phyloP scores from a whole-genome alignment of 2,888 invertebrate species.

The Melanchra persicariae region DNA sequence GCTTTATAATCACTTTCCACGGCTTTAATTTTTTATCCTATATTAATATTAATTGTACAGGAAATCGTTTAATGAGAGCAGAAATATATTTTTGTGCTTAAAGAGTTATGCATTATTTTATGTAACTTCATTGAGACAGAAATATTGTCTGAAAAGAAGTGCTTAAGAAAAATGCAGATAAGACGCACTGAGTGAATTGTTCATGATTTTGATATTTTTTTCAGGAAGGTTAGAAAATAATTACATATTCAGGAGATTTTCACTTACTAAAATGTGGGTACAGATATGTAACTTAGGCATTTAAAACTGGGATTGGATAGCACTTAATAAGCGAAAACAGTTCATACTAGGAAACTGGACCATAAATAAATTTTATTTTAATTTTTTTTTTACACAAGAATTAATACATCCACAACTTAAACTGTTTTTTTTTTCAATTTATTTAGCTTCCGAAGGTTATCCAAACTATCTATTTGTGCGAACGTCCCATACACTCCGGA shows the following conservation, averaged over 20 bases:
- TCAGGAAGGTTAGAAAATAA: not conserved
- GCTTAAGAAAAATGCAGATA: not conserved
- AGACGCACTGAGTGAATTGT: too few relatives aligned
- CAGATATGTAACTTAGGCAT: not conserved
- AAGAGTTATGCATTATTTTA: conserved; percentile 6
- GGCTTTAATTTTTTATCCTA: conserved; percentile 35
- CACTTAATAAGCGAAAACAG: not conserved
- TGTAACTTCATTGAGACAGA: not conserved
- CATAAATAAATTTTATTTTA: too few relatives aligned
- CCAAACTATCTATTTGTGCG: not conserved
- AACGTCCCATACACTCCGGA: conserved; percentile 3
- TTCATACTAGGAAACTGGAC: not conserved
- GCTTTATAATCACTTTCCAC: conserved; percentile 47
- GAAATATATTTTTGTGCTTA: conserved; percentile 16
- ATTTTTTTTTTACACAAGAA: too few relatives aligned
- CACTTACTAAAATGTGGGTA: not conserved
- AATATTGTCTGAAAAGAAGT: not conserved
- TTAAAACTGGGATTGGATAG: not conserved
- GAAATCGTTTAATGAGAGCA: conserved; percentile 31
- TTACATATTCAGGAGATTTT: not conserved
- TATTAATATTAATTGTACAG: conserved; percentile 33
- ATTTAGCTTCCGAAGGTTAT: not conserved
- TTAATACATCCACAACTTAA: not conserved
- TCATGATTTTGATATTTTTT: not conserved
- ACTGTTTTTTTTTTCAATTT: too few relatives aligned